Percentiles rank a stretch among this genome's conserved stretches.
These are phyloP conservation scores for Drosophila malerkotliana DNA, from an alignment of 1,140 invertebrate genomes.

Conservation along the genomic window DNA sequence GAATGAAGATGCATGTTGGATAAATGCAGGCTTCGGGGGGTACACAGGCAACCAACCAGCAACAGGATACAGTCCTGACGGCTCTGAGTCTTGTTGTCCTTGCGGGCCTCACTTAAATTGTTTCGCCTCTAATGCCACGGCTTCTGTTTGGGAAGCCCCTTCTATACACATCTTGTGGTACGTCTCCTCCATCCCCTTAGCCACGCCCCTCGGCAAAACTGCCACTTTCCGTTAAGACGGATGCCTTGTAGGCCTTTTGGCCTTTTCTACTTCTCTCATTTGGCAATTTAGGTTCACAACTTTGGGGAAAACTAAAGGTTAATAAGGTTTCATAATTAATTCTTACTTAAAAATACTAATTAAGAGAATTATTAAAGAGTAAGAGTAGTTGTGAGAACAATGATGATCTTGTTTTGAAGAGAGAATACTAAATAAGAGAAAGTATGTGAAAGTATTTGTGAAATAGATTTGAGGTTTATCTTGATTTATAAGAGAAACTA, in stretches of 20 bases:
- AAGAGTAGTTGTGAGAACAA: too few relatives aligned
- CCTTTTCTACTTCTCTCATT: not conserved
- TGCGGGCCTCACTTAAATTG: slow-evolving; percentile 32
- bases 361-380: not conserved
- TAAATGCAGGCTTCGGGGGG: slow-evolving; percentile 15
- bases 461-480: too few relatives aligned
- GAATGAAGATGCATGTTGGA: slow-evolving; percentile 25
- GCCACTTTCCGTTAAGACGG: not conserved
- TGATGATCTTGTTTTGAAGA: too few relatives aligned
- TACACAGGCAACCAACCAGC: not conserved
- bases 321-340: not conserved
- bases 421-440: too few relatives aligned
- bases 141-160: not conserved
- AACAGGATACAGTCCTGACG: not conserved
- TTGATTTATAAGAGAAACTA: too few relatives aligned
- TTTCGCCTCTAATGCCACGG: slow-evolving; percentile 22
- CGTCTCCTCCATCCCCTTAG: not conserved
- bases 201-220: not conserved
- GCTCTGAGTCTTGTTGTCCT: not conserved
- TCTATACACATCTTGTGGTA: not conserved
- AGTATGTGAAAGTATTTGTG: too few relatives aligned
- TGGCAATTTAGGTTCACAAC: not conserved
- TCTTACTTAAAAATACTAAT: not conserved
- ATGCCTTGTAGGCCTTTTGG: not conserved
- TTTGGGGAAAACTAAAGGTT: not conserved